phyloP scores from a whole-genome alignment of 2,113 vertebrate genomes.

The Vombatus ursinus region DNA sequence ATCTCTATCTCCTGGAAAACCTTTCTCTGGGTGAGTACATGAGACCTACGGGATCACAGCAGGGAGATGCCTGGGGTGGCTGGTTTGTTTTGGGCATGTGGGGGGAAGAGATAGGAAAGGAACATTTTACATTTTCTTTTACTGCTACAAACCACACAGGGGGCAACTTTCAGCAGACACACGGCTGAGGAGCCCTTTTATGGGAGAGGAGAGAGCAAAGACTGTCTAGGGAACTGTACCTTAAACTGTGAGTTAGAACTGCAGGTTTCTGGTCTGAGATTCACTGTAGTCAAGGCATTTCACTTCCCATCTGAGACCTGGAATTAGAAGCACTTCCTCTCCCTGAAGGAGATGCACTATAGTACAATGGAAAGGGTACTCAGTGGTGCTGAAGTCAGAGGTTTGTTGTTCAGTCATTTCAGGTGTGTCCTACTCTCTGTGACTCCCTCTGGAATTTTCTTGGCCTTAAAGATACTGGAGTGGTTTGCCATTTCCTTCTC shows the following conservation, averaged over 20 bases:
- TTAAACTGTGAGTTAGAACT: not conserved
- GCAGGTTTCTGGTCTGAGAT: slow-evolving; percentile 22
- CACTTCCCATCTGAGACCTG: not conserved
- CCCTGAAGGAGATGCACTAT: not conserved
- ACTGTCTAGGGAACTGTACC: not conserved
- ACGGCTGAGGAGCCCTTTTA: slow-evolving; percentile 34
- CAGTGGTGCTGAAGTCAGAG: not conserved
- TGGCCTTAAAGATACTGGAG: not conserved
- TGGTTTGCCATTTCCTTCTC: not conserved
- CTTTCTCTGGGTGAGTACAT: slow-evolving; percentile 91
- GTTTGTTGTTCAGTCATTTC: not conserved
- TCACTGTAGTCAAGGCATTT: not conserved
- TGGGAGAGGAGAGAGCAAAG: not conserved
- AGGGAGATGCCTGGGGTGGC: not conserved
- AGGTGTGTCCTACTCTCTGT: not conserved
- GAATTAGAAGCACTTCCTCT: not conserved
- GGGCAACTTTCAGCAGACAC: too few relatives aligned
- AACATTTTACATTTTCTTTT: not conserved
- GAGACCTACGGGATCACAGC: slow-evolving; percentile 35
- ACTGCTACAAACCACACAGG: not conserved
- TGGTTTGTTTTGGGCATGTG: not conserved
- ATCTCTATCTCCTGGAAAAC: slow-evolving; percentile 94
- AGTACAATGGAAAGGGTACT: not conserved
- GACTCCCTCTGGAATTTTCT: too few relatives aligned
- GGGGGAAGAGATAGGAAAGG: slow-evolving; percentile 3